A percentile compares a stretch with the other conserved stretches of the same genome.
Conservation (phyloP, 2,797 vertebrate species). For the Rhinogobio ventralis region DNA sequence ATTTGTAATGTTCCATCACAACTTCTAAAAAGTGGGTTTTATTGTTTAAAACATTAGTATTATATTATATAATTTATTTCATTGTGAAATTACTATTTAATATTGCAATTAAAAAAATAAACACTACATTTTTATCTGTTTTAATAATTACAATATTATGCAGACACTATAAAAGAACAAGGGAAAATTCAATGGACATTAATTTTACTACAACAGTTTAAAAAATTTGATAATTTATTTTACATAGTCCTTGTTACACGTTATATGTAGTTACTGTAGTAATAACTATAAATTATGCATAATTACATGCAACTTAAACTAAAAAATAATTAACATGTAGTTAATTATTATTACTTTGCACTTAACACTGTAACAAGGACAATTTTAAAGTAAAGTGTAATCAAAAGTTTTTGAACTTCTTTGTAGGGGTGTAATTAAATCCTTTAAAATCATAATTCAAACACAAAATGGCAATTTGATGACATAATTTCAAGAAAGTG, state of each 20-base stretch:
- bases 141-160: not conserved
- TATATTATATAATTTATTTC: not conserved
- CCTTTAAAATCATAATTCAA: not conserved
- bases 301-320: too few species aligned
- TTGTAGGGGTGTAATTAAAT: not conserved
- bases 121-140: not conserved
- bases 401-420: not conserved
- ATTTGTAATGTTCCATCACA: not conserved
- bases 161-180: not conserved
- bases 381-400: too few species aligned
- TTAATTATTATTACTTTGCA: too few species aligned
- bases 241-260: too few species aligned
- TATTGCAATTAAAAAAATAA: not conserved
- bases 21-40: not conserved
- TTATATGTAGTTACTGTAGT: too few species aligned
- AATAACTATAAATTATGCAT: too few species aligned
- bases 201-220: not conserved
- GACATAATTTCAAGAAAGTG: not conserved
- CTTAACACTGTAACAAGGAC: too few species aligned
- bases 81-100: not conserved
- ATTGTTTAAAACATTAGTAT: not conserved
- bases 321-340: too few species aligned
- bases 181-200: not conserved
- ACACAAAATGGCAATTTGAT: too few species aligned
- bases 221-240: not conserved